Conservation (phyloP, 2,113 vertebrate genomes). For the Rhombomys opimus region DNA sequence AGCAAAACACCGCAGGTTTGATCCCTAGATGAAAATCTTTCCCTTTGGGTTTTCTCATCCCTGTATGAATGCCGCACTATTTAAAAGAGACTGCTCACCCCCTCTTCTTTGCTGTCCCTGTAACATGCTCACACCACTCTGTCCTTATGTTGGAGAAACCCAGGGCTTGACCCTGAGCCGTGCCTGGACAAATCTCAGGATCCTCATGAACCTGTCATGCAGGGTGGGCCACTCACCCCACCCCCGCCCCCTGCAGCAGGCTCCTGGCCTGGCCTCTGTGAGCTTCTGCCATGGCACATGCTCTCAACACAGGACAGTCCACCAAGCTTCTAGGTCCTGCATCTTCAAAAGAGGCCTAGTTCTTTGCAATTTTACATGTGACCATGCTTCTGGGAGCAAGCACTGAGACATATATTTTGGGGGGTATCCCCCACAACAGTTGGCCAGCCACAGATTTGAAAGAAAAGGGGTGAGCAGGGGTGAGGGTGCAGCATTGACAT, state of each 20-base stretch:
- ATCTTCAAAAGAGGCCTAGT: neutral
- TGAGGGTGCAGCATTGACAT: neutral
- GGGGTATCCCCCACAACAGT: constrained; percentile 68
- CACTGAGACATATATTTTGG: constrained; percentile 17
- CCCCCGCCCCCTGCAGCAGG: neutral
- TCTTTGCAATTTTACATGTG: neutral
- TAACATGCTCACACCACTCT: neutral
- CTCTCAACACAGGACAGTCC: constrained; percentile 59
- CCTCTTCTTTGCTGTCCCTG: neutral
- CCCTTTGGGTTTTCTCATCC: neutral
- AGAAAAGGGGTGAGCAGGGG: rapidly evolving
- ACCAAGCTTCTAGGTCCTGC: constrained; percentile 61
- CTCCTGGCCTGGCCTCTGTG: neutral
- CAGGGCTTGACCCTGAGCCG: rapidly evolving
- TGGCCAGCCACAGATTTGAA: constrained; percentile 35
- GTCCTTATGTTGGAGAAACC: neutral
- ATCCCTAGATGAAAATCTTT: constrained; percentile 1
- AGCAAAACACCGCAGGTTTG: constrained; percentile 13
- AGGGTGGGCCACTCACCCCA: rapidly evolving
- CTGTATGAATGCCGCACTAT: constrained; percentile 48
- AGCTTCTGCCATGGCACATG: constrained; percentile 78
- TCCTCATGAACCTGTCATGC: rapidly evolving
- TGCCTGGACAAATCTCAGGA: neutral
- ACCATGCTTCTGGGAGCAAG: constrained; percentile 45
- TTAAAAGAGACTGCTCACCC: constrained; percentile 49